Conservation (phyloP, 2,888 invertebrate species). For the Microctonus hyperodae region DNA sequence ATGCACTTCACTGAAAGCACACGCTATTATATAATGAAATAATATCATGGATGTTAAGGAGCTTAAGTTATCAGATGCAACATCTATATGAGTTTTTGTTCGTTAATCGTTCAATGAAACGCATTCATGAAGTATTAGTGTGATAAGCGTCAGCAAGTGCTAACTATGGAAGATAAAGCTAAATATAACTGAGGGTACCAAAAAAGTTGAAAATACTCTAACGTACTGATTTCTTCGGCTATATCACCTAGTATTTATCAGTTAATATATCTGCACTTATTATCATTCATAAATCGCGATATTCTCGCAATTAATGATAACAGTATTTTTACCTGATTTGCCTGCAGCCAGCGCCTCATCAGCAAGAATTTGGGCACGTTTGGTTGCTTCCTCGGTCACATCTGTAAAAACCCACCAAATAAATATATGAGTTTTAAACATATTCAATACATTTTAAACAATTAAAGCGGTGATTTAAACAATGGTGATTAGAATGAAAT, state of each 20-base stretch:
- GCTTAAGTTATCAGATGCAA: neutral
- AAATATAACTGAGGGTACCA: conserved; percentile 64
- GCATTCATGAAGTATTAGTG: conserved; percentile 59
- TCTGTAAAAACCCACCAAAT: conserved; percentile 48
- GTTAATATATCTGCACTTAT: conserved; percentile 17
- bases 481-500: conserved; percentile 62
- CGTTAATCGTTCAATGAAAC: conserved; percentile 53
- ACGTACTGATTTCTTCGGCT: conserved; percentile 52
- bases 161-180: conserved; percentile 64
- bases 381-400: conserved; percentile 60
- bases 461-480: conserved; percentile 60
- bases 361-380: conserved; percentile 55
- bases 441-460: conserved; percentile 45
- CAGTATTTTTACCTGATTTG: conserved; percentile 55
- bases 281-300: conserved; percentile 2
- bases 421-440: conserved; percentile 29
- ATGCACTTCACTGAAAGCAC: conserved; percentile 57
- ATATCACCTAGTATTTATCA: conserved; percentile 40
- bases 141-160: conserved; percentile 63
- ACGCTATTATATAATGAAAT: conserved; percentile 27
- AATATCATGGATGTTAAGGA: neutral
- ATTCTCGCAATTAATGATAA: conserved; percentile 4
- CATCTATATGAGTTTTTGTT: conserved; percentile 6
- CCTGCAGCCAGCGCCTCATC: conserved; percentile 48
- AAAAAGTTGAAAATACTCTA: conserved; percentile 52